Conservation (phyloP, 1,140 invertebrate species). For the Ceratina japonica region DNA sequence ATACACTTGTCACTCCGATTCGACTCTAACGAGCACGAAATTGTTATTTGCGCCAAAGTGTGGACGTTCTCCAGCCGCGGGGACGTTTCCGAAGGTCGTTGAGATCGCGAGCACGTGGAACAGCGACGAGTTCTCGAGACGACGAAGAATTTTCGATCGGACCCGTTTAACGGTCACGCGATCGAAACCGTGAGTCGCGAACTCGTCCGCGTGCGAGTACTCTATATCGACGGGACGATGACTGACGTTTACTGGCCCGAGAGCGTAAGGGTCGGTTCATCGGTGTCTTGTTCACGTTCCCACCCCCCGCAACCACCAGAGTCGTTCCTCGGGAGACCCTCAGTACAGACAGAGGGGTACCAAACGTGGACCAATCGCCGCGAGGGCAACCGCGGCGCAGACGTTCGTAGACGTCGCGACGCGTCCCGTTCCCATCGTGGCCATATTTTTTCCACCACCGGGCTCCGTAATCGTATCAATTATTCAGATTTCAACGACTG, state of each 20-base stretch:
- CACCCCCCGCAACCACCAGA: constrained; percentile 27
- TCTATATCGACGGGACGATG: constrained; percentile 26
- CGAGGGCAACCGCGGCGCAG: constrained; percentile 62
- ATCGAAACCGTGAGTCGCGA: constrained; percentile 5
- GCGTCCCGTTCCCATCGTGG: constrained; percentile 20
- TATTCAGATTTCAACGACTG: constrained; percentile 52
- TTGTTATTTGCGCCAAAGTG: no score
- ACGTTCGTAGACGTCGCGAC: constrained; percentile 42
- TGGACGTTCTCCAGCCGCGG: no score
- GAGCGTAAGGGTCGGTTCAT: constrained; percentile 9
- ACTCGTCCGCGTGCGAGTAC: not conserved
- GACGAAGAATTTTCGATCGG: no score
- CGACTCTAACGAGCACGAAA: no score
- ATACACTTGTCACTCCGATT: no score
- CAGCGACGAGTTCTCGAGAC: no score
- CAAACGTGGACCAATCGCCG: constrained; percentile 75
- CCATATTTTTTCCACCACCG: constrained; percentile 46
- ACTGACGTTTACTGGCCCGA: constrained; percentile 27
- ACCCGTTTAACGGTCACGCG: not conserved
- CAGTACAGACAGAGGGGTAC: constrained; percentile 32
- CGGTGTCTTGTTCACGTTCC: not conserved
- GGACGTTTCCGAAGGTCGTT: no score
- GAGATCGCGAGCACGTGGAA: no score
- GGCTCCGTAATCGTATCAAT: constrained; percentile 58
- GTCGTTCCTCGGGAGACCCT: constrained; percentile 12